phyloP scores from a whole-genome alignment of 2,113 vertebrate species.

The Oncorhynchus nerka region DNA sequence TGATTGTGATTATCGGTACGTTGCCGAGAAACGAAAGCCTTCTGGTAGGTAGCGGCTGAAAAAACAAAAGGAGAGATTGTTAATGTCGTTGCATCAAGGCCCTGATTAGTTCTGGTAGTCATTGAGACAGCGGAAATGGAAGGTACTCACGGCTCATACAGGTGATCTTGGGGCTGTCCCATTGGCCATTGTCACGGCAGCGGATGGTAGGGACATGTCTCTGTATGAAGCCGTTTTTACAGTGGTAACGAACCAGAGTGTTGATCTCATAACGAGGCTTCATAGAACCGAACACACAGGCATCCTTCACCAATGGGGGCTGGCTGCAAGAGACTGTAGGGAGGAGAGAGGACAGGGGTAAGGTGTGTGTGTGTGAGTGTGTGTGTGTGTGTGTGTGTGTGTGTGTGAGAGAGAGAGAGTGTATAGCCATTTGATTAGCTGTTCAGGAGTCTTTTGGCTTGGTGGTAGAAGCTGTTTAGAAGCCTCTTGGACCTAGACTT shows the following conservation, averaged over 20 bases:
- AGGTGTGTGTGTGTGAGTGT: too few relatives aligned
- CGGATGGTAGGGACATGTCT: constrained; percentile 87
- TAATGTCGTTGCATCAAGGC: too few relatives aligned
- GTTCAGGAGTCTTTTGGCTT: too few relatives aligned
- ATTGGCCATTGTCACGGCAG: constrained; percentile 86
- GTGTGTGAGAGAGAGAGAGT: not conserved
- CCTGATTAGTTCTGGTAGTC: not conserved
- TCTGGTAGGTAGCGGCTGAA: constrained; percentile 88
- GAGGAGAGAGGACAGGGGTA: not conserved
- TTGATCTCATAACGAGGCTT: constrained; percentile 92
- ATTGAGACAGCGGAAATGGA: not conserved
- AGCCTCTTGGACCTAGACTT: too few relatives aligned
- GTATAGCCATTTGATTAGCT: too few relatives aligned
- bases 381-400: too few relatives aligned
- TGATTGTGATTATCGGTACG: constrained; percentile 71
- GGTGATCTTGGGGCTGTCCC: constrained; percentile 89
- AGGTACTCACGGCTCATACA: constrained; percentile 88
- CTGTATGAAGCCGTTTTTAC: constrained; percentile 92
- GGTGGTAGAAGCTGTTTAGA: too few relatives aligned
- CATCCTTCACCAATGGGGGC: constrained; percentile 87
- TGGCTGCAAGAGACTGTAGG: constrained; percentile 86
- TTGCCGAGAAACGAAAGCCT: constrained; percentile 77
- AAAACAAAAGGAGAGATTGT: constrained; percentile 22
- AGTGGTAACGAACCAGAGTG: constrained; percentile 91
- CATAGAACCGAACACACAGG: constrained; percentile 85